phyloP scores from a whole-genome alignment of 2,888 invertebrate species.

The Synergus laeviventris region DNA sequence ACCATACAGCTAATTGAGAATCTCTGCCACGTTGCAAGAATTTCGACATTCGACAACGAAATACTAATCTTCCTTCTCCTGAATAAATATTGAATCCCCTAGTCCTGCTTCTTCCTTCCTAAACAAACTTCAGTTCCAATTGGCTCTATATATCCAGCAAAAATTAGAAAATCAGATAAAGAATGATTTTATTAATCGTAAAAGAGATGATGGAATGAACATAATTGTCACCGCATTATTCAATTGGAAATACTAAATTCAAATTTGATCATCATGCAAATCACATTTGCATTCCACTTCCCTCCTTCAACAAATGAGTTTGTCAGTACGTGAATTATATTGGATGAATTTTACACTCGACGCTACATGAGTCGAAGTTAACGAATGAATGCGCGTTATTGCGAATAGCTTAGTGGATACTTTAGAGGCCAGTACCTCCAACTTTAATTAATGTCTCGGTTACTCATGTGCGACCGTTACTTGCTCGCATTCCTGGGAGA shows the following conservation, averaged over 20 bases:
- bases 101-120: background rate
- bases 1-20: background rate
- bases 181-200: background rate
- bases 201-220: background rate
- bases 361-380: conserved; percentile 21
- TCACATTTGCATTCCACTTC: conserved; percentile 19
- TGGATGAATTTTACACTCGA: conserved; percentile 29
- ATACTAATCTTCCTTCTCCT: background rate
- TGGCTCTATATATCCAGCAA: background rate
- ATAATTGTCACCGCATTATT: conserved; percentile 21
- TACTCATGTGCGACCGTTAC: conserved; percentile 3
- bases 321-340: conserved; percentile 21
- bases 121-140: background rate
- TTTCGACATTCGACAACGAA: background rate
- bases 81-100: background rate
- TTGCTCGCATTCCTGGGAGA: conserved; percentile 5
- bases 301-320: conserved; percentile 7
- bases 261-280: conserved; percentile 24
- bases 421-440: conserved; percentile 27
- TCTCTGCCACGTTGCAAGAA: background rate
- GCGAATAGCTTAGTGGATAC: conserved; percentile 18
- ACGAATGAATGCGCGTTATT: conserved; percentile 27
- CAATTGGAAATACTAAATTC: conserved; percentile 22
- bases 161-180: background rate
- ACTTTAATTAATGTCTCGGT: conserved; percentile 12